Evolutionary conservation across 2,888 invertebrate genomes (phyloP).

Genomic region (Drosophila cognata): DNA sequence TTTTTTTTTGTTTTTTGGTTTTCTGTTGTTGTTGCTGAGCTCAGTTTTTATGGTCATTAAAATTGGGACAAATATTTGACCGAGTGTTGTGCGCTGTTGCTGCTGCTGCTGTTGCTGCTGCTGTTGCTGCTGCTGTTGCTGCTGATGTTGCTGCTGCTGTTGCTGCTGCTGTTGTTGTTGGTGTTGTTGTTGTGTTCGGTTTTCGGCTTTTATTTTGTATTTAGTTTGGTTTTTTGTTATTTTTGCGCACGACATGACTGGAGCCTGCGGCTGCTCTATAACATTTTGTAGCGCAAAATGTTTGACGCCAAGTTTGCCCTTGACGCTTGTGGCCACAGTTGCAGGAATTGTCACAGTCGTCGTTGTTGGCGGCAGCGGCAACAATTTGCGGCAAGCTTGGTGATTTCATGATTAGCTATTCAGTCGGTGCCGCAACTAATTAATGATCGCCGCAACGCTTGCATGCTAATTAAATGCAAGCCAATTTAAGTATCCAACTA

Average conservation of each 20-base stretch:
- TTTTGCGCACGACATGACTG: slow-evolving; percentile 64
- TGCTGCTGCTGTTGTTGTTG: slow-evolving; percentile 36
- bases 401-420: slow-evolving; percentile 62
- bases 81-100: slow-evolving; percentile 46
- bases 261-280: slow-evolving; percentile 47
- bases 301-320: slow-evolving; percentile 68
- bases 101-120: slow-evolving; percentile 27
- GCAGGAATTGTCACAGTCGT: slow-evolving; percentile 43
- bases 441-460: slow-evolving; percentile 62
- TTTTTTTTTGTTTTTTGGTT: slow-evolving; percentile 17
- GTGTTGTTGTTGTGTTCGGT: slow-evolving; percentile 23
- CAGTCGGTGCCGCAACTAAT: slow-evolving; percentile 64
- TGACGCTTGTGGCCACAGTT: slow-evolving; percentile 51
- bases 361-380: slow-evolving; percentile 31
- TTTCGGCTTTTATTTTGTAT: slow-evolving; percentile 35
- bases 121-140: slow-evolving; percentile 12
- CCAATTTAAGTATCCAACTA: slow-evolving; percentile 36
- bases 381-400: slow-evolving; percentile 59
- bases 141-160: slow-evolving; percentile 37
- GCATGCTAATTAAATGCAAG: slow-evolving; percentile 72
- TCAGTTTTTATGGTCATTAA: slow-evolving; percentile 76
- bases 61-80: slow-evolving; percentile 81
- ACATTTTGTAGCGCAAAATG: slow-evolving; percentile 53
- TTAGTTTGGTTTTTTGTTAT: slow-evolving; percentile 10
- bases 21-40: slow-evolving; percentile 19